A percentile compares a stretch with the other conserved stretches of the same genome.
Conservation (phyloP, 2,888 invertebrate genomes). For the Thymelicus lineola region DNA sequence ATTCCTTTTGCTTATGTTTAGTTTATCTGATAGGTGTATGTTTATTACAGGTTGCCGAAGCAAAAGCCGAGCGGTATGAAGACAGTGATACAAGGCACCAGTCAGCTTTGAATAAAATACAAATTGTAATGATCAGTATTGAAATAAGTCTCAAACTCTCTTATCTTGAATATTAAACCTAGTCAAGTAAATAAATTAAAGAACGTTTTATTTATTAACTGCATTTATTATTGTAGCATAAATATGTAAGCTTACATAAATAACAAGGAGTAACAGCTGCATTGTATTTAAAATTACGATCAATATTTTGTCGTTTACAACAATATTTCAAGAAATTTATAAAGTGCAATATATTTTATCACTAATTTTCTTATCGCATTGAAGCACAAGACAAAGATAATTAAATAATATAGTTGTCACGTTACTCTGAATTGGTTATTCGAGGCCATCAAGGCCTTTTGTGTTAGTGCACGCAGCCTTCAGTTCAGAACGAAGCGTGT, state of each 20-base stretch:
- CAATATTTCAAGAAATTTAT: too few relatives aligned
- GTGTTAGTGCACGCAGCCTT: too few relatives aligned
- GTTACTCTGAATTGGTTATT: too few relatives aligned
- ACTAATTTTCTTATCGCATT: not conserved
- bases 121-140: not conserved
- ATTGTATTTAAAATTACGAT: not conserved
- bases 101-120: constrained; percentile 61
- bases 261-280: not conserved
- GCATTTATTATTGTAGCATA: constrained; percentile 25
- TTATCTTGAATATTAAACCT: constrained; percentile 13
- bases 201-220: constrained; percentile 12
- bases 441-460: too few relatives aligned
- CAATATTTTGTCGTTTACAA: too few relatives aligned
- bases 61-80: constrained; percentile 75
- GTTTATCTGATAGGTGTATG: not conserved
- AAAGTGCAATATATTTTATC: not conserved
- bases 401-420: too few relatives aligned
- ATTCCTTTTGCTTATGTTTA: not conserved
- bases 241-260: constrained; percentile 19
- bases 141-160: not conserved
- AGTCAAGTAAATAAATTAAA: constrained; percentile 20
- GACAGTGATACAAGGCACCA: constrained; percentile 72
- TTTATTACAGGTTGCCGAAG: constrained; percentile 70
- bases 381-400: too few relatives aligned
- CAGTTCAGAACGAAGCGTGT: too few relatives aligned